Conservation (phyloP, 2,797 vertebrate genomes). For the Natrix natrix region DNA sequence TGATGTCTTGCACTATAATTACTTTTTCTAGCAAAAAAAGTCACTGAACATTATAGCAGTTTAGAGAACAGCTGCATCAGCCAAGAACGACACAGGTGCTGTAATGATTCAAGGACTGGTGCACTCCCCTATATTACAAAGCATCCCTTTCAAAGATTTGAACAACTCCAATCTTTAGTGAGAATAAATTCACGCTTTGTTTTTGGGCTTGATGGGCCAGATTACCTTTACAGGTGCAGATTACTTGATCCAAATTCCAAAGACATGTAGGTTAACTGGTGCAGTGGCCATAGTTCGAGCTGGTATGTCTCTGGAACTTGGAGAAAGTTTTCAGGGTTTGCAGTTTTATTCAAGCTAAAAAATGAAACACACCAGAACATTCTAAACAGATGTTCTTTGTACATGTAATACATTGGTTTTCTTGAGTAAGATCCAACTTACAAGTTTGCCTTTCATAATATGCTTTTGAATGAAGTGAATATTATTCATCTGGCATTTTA, state of each 20-base stretch:
- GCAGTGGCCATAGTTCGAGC: neutral
- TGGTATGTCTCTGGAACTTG: neutral
- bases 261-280: neutral
- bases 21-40: neutral
- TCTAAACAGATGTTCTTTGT: neutral
- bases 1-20: neutral
- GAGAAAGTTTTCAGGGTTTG: neutral
- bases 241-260: neutral
- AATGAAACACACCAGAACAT: neutral
- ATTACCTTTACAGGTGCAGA: neutral
- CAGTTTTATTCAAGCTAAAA: neutral
- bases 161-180: neutral
- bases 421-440: neutral
- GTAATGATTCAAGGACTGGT: neutral
- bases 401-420: neutral
- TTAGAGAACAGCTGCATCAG: neutral
- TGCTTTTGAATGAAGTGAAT: constrained; percentile 1
- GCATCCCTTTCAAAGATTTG: neutral
- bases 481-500: neutral
- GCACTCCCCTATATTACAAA: neutral
- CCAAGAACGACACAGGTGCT: neutral
- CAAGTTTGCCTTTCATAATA: neutral
- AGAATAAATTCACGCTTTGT: neutral
- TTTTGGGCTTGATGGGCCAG: neutral
- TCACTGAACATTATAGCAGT: neutral